Percentiles rank a stretch among this genome's conserved stretches.
Conservation (phyloP, 2,797 vertebrate species). For the Leucoraja ocellata region DNA sequence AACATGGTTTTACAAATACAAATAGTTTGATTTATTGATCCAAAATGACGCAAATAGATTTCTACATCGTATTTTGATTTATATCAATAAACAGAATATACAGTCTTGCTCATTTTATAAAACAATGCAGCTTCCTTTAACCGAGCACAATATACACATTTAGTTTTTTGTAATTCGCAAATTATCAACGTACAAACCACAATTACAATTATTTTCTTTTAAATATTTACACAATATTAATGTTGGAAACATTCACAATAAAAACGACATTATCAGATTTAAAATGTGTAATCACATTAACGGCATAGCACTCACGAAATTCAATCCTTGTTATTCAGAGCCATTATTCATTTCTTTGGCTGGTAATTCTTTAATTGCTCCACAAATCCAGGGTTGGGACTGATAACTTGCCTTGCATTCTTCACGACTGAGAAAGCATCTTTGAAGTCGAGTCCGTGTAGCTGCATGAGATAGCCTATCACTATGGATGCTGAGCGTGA, state of each 20-base stretch:
- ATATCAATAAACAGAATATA: neutral
- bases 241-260: neutral
- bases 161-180: neutral
- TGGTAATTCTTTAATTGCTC: slow-evolving; percentile 75
- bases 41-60: neutral
- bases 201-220: slow-evolving; percentile 7
- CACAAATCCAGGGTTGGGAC: slow-evolving; percentile 83
- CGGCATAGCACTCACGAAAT: neutral
- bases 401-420: slow-evolving; percentile 68
- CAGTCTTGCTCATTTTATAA: neutral
- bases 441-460: slow-evolving; percentile 69
- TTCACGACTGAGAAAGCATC: slow-evolving; percentile 76
- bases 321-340: neutral
- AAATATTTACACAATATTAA: neutral
- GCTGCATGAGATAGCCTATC: slow-evolving; percentile 82
- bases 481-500: slow-evolving; percentile 78
- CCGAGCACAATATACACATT: neutral
- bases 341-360: slow-evolving; percentile 42
- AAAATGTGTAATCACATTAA: neutral
- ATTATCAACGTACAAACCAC: neutral
- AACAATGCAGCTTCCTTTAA: neutral
- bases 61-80: neutral
- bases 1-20: neutral
- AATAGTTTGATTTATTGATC: neutral
- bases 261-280: neutral